These are phyloP conservation scores for Apodemia zela DNA, from an alignment of 2,888 invertebrate genomes.

Conservation along the genomic window DNA sequence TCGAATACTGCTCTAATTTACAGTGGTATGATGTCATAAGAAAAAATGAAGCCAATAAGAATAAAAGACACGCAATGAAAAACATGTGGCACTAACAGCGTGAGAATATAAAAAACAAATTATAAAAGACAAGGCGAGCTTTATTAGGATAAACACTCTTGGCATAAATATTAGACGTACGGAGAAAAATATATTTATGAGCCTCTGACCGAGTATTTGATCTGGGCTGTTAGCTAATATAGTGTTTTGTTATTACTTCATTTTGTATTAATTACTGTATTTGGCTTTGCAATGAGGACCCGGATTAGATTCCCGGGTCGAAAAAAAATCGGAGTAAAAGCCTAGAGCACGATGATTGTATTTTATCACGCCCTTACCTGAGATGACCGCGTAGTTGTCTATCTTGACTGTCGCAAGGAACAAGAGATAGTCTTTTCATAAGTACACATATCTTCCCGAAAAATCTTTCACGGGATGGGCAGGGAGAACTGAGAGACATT, in stretches of 20 bases:
- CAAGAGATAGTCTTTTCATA: no score
- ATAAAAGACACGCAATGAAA: constrained; percentile 64
- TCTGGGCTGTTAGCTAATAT: constrained; percentile 6
- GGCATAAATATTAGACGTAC: constrained; percentile 28
- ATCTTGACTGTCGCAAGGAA: no score
- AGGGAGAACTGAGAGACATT: no score
- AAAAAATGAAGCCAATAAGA: constrained; percentile 43
- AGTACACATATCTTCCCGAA: no score
- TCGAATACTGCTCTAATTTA: constrained; percentile 69
- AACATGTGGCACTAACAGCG: constrained; percentile 68
- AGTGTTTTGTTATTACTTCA: neutral
- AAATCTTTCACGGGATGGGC: no score
- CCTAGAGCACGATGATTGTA: no score
- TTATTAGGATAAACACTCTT: constrained; percentile 37
- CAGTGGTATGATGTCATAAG: constrained; percentile 58
- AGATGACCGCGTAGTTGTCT: no score
- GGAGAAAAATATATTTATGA: constrained; percentile 15
- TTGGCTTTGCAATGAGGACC: neutral
- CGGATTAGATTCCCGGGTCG: no score
- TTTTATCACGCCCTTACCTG: no score
- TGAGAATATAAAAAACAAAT: constrained; percentile 67
- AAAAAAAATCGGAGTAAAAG: no score
- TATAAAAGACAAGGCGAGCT: constrained; percentile 50
- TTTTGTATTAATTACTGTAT: neutral
- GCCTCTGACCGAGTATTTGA: neutral